Base-by-base conservation (phyloP, 2,113 vertebrate genomes). In the Oryzias javanicus region DNA sequence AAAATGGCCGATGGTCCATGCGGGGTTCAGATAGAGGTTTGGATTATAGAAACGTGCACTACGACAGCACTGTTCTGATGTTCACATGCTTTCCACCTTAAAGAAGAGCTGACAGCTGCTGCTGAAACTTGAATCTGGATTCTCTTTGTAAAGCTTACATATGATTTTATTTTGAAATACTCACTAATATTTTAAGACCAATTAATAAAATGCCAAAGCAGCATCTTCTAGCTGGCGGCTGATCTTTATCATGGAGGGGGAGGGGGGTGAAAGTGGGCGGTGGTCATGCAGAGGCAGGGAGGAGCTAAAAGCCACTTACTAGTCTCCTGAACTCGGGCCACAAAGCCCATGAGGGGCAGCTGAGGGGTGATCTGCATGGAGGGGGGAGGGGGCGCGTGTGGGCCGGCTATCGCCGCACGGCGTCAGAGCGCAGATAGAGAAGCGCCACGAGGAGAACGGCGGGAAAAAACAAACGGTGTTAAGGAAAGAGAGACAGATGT, bases 261-360 rank as follows among this genome's bases (percentile, higher is more conserved):
- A 7, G 2, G 12, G 19, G 7, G 8, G 22, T 14, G 19, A 25
- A 8, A 16, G 18, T 6, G 4, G 19, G 19, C 13, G 51, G 57
- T 1, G 48, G n/a, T 70, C 81, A 82, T 82, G 87, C 78, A 79
- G 58, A 64, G 54, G 71, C 49, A 18, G 60, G 15, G 61, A 61
- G 70, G 70, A 91, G 88, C 88, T 82, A 72, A 71, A 75, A 78
- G 42, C 88, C 89, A 98, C 97, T 98, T 98, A 98, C 97, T 99
- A 83, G 96, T 98, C 94, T 99, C 97, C 93, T 99, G 97, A 89
- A 99, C 97, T 87, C 96, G 94, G 91, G 97, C 97, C 93, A 97
- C 97, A 94, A 99, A 99, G 92, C 97, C 97, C 97, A 98, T 98
- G 92, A 98, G 92, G 18, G 97, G 97, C 86, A 99, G 95, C 95